phyloP scores from a whole-genome alignment of 2,888 invertebrate species.

The Thymelicus lineola region DNA sequence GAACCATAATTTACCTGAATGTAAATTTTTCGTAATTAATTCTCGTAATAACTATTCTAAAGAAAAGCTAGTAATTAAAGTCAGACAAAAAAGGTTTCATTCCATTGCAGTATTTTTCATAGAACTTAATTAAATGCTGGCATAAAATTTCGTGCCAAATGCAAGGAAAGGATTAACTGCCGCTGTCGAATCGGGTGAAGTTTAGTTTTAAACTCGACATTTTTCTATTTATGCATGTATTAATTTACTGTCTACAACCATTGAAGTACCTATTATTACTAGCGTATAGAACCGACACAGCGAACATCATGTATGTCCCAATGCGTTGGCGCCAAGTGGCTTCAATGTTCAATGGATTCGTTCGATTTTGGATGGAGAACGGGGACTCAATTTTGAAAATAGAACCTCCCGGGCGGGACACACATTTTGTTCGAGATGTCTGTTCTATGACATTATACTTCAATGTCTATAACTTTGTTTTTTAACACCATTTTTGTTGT shows the following conservation, averaged over 20 bases:
- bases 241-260: neutral
- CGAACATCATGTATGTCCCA: too few relatives aligned
- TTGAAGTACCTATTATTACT: too few relatives aligned
- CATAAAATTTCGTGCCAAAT: slow-evolving; percentile 74
- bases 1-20: neutral
- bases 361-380: too few relatives aligned
- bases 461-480: too few relatives aligned
- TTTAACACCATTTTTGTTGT: too few relatives aligned
- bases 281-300: too few relatives aligned
- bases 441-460: too few relatives aligned
- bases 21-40: slow-evolving; percentile 5
- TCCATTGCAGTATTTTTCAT: slow-evolving; percentile 62
- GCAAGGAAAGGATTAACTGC: slow-evolving; percentile 55
- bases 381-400: too few relatives aligned
- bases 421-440: too few relatives aligned
- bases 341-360: too few relatives aligned
- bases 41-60: slow-evolving; percentile 12
- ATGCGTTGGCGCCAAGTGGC: too few relatives aligned
- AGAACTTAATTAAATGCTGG: slow-evolving; percentile 71
- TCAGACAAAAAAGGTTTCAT: slow-evolving; percentile 43
- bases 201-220: slow-evolving; percentile 19
- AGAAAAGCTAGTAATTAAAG: slow-evolving; percentile 14
- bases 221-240: slow-evolving; percentile 12
- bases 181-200: slow-evolving; percentile 47
- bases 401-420: too few relatives aligned